Evolutionary conservation across 2,888 invertebrate species (phyloP).

Genomic region (Eupeodes luniger): DNA sequence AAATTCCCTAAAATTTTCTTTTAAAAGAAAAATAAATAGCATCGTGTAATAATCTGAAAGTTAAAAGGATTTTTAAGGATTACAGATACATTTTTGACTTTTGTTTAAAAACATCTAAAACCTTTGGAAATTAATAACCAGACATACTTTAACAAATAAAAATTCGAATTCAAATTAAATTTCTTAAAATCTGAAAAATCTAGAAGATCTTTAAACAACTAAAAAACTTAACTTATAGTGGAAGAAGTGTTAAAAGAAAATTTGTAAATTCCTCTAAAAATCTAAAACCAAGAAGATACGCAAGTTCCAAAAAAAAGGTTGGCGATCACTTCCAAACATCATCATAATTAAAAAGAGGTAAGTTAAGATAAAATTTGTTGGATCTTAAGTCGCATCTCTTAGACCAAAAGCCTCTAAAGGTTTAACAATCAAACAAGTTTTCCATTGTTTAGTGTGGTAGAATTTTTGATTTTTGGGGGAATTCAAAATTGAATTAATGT

Average conservation of each 20-base stretch:
- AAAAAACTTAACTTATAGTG: neutral
- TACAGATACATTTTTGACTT: neutral
- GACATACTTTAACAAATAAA: too few relatives aligned
- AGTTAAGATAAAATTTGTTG: conserved; percentile 14
- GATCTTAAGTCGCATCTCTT: conserved; percentile 8
- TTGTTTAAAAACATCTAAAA: neutral
- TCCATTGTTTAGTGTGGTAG: conserved; percentile 35
- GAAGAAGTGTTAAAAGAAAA: neutral
- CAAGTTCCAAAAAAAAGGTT: conserved; percentile 37
- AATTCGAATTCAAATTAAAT: neutral
- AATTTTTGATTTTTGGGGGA: conserved; percentile 39
- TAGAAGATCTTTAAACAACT: neutral
- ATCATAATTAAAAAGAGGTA: conserved; percentile 4
- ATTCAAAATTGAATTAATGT: conserved; percentile 43
- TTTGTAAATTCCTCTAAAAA: neutral
- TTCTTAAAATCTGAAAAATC: neutral
- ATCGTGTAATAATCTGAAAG: neutral
- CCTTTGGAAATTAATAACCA: too few relatives aligned
- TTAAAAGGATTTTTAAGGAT: neutral
- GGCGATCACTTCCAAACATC: conserved; percentile 26
- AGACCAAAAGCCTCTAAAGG: neutral
- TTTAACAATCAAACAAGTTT: conserved; percentile 33
- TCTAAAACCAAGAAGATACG: neutral
- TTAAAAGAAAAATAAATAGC: neutral
- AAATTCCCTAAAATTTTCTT: neutral